A percentile compares a stretch with the other conserved stretches of the same genome.
phyloP scores from a whole-genome alignment of 2,797 vertebrate genomes.

The Aldrovandia affinis region DNA sequence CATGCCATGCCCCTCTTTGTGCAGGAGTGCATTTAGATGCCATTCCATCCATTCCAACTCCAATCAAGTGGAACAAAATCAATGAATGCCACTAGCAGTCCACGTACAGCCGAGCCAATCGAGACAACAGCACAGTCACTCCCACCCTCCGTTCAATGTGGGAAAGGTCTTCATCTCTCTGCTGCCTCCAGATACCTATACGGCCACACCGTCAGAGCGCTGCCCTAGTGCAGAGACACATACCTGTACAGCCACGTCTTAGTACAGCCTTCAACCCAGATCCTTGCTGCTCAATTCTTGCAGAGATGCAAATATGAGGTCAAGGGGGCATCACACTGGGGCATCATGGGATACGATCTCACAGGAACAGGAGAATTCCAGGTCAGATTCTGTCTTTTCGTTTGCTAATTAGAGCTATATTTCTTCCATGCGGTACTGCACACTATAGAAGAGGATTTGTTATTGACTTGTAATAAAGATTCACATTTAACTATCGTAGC shows the following conservation, averaged over 20 bases:
- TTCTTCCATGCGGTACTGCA: not conserved
- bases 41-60: not conserved
- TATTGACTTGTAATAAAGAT: not conserved
- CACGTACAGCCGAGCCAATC: not conserved
- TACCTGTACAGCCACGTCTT: not conserved
- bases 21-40: not conserved
- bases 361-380: not conserved
- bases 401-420: not conserved
- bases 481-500: not conserved
- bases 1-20: not conserved
- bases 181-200: not conserved
- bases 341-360: not conserved
- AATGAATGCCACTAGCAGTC: not conserved
- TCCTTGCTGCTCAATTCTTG: no score
- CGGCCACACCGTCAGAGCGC: not conserved
- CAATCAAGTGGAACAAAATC: not conserved
- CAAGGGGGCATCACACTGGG: not conserved
- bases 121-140: not conserved
- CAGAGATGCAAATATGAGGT: not conserved
- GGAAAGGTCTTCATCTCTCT: not conserved
- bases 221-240: not conserved
- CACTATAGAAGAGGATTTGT: not conserved
- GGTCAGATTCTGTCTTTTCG: not conserved
- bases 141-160: not conserved
- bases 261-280: no score